phyloP scores from a whole-genome alignment of 2,113 vertebrate species.

The Vimba vimba region DNA sequence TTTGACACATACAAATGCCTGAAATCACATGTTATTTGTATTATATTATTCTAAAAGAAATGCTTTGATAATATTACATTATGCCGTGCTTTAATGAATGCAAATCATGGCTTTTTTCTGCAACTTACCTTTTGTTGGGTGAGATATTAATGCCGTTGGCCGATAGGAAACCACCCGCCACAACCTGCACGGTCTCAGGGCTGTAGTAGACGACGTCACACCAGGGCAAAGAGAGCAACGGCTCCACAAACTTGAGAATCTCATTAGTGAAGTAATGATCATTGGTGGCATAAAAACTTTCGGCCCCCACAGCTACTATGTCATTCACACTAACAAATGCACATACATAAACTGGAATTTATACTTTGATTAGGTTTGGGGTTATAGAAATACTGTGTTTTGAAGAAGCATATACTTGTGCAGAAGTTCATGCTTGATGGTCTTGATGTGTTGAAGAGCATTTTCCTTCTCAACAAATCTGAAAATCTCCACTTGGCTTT shows the following conservation, averaged over 20 bases:
- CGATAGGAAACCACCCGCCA: slow-evolving; percentile 80
- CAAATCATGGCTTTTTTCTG: neutral
- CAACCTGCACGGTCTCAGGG: slow-evolving; percentile 83
- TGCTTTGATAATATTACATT: neutral
- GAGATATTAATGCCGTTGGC: slow-evolving; percentile 92
- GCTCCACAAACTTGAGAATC: slow-evolving; percentile 70
- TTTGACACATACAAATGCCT: slow-evolving; percentile 89
- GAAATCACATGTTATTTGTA: neutral
- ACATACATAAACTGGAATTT: neutral
- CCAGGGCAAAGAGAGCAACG: slow-evolving; percentile 77
- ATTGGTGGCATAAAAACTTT: slow-evolving; percentile 93
- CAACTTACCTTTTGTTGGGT: slow-evolving; percentile 82
- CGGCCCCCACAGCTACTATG: slow-evolving; percentile 83
- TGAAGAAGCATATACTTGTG: slow-evolving; percentile 75
- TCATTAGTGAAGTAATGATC: slow-evolving; percentile 82
- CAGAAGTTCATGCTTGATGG: slow-evolving; percentile 85
- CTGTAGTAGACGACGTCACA: slow-evolving; percentile 87
- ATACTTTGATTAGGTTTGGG: no score
- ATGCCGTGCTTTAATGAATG: neutral
- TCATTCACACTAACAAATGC: slow-evolving; percentile 85
- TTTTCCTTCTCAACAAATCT: slow-evolving; percentile 82
- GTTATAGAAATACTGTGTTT: neutral
- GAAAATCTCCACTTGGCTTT: slow-evolving; percentile 88
- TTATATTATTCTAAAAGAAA: neutral
- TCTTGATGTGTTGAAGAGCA: slow-evolving; percentile 84